Base-by-base conservation (phyloP, 1,140 invertebrate genomes). In the Asbolus verrucosus region DNA sequence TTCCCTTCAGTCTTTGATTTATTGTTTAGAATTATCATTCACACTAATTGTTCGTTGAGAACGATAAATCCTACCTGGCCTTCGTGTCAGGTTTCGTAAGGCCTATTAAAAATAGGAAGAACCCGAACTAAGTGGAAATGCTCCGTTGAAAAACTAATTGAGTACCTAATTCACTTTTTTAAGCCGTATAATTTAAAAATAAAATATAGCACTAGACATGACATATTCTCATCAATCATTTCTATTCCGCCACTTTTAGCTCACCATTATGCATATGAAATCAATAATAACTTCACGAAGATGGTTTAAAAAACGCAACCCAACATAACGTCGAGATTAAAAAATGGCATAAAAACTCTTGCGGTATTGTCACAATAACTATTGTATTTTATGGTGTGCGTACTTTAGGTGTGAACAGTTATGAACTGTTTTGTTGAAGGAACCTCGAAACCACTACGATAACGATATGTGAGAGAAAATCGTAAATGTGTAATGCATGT, bases 171-270 rank as follows among this genome's bases (percentile, higher is more conserved):
- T 43, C 39, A 43, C 15, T 43, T 43, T 43, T 43, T n/a, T 43
- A n/a, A 43, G 9, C 39, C 15, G 27, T 27, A 21, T 54, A 54
- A 54, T 54, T 54, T 54, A 30, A 54, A 54, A 54, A 54, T 54
- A 54, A 54, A 54, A 54, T 54, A 54, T 54, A 27, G 46, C 21
- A 54, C 21, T 27, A 19, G 21, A 27, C 46, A 54, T 54, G 46
- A 54, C 11, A 54, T 54, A 54, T 27, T 11, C 46, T 31, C 46
- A 54, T 54, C 46, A 31, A 54, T 54, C 46, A 54, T 24, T 54
- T 54, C 46, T 54, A 27, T 54, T 54, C 46, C 46, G 46, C n/a
- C 27, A 21, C 46, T 54, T 54, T 54, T 54, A 54, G 46, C 21
- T 27, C 46, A 13, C 46, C 14, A 27, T 54, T 54, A 54, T 54